phyloP scores from a whole-genome alignment of 2,888 invertebrate genomes.

The Mythimna loreyi region DNA sequence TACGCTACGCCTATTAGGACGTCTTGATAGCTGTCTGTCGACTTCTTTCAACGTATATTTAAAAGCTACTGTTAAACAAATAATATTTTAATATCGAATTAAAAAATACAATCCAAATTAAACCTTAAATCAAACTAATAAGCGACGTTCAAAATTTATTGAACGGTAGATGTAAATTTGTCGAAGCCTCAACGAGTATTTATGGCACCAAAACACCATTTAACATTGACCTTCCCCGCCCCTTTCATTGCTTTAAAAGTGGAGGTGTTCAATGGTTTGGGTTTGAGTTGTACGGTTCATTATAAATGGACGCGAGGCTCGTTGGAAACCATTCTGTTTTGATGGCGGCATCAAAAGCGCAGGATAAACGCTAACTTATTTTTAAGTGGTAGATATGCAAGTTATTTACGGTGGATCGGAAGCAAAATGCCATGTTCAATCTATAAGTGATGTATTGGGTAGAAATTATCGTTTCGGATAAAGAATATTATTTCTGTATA shows the following conservation, averaged over 20 bases:
- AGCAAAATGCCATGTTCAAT: slow-evolving; percentile 83
- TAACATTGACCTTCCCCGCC: slow-evolving; percentile 68
- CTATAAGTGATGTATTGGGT: slow-evolving; percentile 82
- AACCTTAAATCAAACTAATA: slow-evolving; percentile 66
- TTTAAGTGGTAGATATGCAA: slow-evolving; percentile 83
- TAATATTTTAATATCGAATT: not conserved
- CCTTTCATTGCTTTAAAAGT: slow-evolving; percentile 25
- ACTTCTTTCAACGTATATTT: slow-evolving; percentile 90
- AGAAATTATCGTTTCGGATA: slow-evolving; percentile 74
- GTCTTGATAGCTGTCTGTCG: slow-evolving; percentile 89
- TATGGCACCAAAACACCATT: slow-evolving; percentile 78
- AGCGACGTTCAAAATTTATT: slow-evolving; percentile 40
- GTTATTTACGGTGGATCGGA: slow-evolving; percentile 85
- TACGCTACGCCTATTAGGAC: slow-evolving; percentile 88
- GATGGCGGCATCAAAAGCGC: slow-evolving; percentile 75
- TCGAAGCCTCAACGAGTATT: slow-evolving; percentile 79
- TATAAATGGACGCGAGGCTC: slow-evolving; percentile 63
- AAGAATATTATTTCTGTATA: slow-evolving; percentile 51
- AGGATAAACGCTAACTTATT: slow-evolving; percentile 84
- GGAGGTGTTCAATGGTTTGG: slow-evolving; percentile 23
- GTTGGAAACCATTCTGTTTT: slow-evolving; percentile 78
- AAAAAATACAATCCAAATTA: slow-evolving; percentile 56
- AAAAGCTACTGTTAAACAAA: slow-evolving; percentile 81
- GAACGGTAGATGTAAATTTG: slow-evolving; percentile 65
- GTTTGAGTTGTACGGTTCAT: slow-evolving; percentile 59